Base-by-base conservation (phyloP, 2,888 invertebrate genomes). In the Coenonympha arcania region DNA sequence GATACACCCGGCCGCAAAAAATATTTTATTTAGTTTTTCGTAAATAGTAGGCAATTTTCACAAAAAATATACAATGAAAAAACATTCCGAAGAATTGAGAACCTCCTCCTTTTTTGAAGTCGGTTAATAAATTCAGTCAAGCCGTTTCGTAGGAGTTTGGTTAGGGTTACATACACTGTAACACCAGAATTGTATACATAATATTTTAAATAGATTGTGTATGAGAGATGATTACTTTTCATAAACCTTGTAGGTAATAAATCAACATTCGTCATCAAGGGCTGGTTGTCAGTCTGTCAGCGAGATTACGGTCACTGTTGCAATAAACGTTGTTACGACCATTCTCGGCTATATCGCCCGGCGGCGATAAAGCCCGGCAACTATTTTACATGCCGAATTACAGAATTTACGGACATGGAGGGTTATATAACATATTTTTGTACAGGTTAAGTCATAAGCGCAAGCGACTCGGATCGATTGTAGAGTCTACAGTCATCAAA, bases 371-470 rank as follows among this genome's bases (percentile, higher is more conserved):
- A 59, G 60, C 56, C 57, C 57, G 41, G 50, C 50, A 44, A 44
- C 44, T 51, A 56, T 55, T 55, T 61, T 56, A 61, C 60, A 60
- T 58, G 60, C 47, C 52, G 52, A 56, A 54, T 58, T 56, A 52
- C 60, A 62, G 55, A 55, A 61, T 62, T 59, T 61, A 61, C 56
- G 55, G 48, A 45, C 55, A 54, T 57, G 55, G 52, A 53, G 45
- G 45, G 48, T 68, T 74, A 74, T 39, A 39, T 76, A 74, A 75
- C 71, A 76, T 71, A 62, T 72, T 73, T 53, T 69, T 59, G 51
- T 30, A 5, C 16, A 22, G 37, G 34, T 18, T 33, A 67, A 63
- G 61, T 50, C 42, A 59, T 5, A 45, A 59, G 64, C 50, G 55
- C 18, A 20, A 39, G 59, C 66, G 58, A 8, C 28, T 37, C 15